A percentile compares a stretch with the other conserved stretches of the same genome.
Evolutionary conservation across 2,888 invertebrate genomes (phyloP).

Genomic region (Polyploca ridens): DNA sequence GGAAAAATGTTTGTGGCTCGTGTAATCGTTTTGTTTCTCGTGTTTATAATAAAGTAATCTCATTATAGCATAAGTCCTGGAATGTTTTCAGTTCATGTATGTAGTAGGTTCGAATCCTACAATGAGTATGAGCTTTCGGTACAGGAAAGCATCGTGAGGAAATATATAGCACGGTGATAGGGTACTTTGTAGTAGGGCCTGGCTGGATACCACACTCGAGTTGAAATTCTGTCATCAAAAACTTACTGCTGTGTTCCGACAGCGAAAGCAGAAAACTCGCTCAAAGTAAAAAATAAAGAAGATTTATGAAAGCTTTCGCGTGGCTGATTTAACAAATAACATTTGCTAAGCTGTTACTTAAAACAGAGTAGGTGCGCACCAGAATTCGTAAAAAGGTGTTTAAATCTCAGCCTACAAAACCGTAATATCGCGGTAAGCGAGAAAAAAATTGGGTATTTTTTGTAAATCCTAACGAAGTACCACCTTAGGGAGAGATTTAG

Average conservation of each 20-base stretch:
- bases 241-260: no score
- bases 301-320: neutral
- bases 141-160: no score
- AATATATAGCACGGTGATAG: no score
- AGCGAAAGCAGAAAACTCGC: no score
- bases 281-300: neutral
- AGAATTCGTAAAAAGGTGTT: conserved; percentile 4
- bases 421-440: neutral
- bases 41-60: no score
- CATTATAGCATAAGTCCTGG: no score
- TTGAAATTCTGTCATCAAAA: no score
- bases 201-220: no score
- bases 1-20: conserved; percentile 26
- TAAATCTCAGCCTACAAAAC: conserved; percentile 2
- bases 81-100: no score
- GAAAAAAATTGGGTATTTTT: conserved; percentile 13
- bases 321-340: neutral
- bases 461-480: conserved; percentile 23
- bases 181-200: no score
- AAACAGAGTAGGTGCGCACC: conserved; percentile 3
- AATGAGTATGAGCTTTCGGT: no score
- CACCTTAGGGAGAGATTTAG: conserved; percentile 31
- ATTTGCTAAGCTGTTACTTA: neutral
- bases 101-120: no score
- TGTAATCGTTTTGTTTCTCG: neutral